Evolutionary conservation across 2,888 invertebrate species (phyloP).

Genomic region (Agrotis puta): DNA sequence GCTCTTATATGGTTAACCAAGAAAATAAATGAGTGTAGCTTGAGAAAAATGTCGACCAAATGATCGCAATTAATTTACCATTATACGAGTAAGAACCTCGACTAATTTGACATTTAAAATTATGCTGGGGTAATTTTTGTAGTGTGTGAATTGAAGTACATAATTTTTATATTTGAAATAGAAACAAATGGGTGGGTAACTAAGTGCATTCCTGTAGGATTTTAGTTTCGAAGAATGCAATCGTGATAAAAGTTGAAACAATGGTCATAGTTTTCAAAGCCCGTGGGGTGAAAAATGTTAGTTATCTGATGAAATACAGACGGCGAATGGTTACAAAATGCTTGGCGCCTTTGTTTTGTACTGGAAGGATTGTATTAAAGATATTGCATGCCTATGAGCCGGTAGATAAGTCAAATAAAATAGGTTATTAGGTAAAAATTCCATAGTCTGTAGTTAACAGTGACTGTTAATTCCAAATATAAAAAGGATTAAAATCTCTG

Average conservation of each 20-base stretch:
- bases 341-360: constrained; percentile 67
- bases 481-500: constrained; percentile 14
- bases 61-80: constrained; percentile 60
- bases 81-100: constrained; percentile 47
- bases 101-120: constrained; percentile 49
- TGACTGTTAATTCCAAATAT: constrained; percentile 2
- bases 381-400: constrained; percentile 32
- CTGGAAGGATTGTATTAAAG: constrained; percentile 55
- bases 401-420: constrained; percentile 7
- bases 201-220: constrained; percentile 50
- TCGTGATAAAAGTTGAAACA: constrained; percentile 74
- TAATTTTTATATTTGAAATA: constrained; percentile 30
- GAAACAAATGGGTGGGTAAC: constrained; percentile 25
- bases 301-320: constrained; percentile 71
- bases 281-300: constrained; percentile 64
- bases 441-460: constrained; percentile 19
- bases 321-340: constrained; percentile 61
- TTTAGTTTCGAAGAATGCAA: constrained; percentile 66
- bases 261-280: constrained; percentile 71
- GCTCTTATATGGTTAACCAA: constrained; percentile 74
- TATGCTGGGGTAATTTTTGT: constrained; percentile 36
- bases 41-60: constrained; percentile 64
- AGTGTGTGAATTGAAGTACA: constrained; percentile 35
- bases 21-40: constrained; percentile 66
- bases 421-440: constrained; percentile 16